Conservation (phyloP, 2,888 invertebrate genomes). For the Dolomedes plantarius region DNA sequence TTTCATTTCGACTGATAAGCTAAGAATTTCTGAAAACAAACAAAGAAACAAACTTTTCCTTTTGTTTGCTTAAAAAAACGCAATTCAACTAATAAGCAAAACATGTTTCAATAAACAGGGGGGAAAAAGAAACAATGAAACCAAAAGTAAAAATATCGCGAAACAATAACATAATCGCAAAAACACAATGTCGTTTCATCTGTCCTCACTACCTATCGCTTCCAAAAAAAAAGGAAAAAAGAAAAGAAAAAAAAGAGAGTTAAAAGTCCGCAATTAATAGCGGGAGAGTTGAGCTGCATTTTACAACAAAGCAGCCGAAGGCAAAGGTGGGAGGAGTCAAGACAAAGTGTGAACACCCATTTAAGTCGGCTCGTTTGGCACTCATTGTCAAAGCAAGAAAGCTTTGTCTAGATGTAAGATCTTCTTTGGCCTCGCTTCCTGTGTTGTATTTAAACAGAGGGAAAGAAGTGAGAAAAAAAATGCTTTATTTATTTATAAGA, state of each 20-base stretch:
- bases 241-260: not conserved
- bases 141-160: not conserved
- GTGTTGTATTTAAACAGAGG: conserved; percentile 22
- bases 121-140: conserved; percentile 20
- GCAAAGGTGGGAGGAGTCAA: conserved; percentile 28
- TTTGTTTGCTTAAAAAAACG: conserved; percentile 9
- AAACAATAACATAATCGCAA: not conserved
- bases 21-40: conserved; percentile 7
- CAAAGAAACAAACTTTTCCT: not conserved
- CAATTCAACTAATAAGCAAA: conserved; percentile 29
- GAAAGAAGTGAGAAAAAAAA: not conserved
- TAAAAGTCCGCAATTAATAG: conserved; percentile 23
- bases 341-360: conserved; percentile 34
- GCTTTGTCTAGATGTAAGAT: not conserved
- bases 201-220: not conserved
- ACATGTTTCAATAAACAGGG: not conserved
- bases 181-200: not conserved
- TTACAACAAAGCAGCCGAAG: conserved; percentile 18
- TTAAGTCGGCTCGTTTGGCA: conserved; percentile 28
- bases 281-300: not conserved
- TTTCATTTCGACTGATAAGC: not conserved
- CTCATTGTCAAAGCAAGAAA: conserved; percentile 24
- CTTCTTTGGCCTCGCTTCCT: conserved; percentile 2
- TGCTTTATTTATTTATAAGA: not conserved
- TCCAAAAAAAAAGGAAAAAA: not conserved